phyloP scores from a whole-genome alignment of 2,888 invertebrate species.

The Caenorhabditis doughertyi region DNA sequence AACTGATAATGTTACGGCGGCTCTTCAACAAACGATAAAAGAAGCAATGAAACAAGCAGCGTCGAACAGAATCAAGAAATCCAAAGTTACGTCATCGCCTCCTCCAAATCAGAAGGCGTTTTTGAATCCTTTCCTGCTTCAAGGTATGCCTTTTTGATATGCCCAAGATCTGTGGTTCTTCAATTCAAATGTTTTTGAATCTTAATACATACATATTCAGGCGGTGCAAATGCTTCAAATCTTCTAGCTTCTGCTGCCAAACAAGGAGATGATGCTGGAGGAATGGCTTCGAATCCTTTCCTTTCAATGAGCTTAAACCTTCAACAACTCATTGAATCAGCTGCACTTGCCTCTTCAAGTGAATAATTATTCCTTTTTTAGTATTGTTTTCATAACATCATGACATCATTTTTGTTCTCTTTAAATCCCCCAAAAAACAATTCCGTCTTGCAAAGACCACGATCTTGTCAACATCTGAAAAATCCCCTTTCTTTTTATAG shows the following conservation, averaged over 20 bases:
- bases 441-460: conserved; percentile 60
- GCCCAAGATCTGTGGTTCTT: no score
- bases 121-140: conserved; percentile 70
- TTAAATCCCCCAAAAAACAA: conserved; percentile 5
- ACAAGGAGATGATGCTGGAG: conserved; percentile 65
- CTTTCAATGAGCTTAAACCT: conserved; percentile 70
- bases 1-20: conserved; percentile 49
- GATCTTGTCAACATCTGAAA: conserved; percentile 57
- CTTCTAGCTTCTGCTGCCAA: conserved; percentile 64
- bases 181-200: not conserved
- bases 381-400: conserved; percentile 11
- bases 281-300: conserved; percentile 55
- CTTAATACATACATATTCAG: conserved; percentile 29
- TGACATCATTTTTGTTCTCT: conserved; percentile 20
- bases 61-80: conserved; percentile 69
- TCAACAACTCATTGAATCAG: conserved; percentile 74
- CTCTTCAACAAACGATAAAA: conserved; percentile 76
- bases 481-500: conserved; percentile 28
- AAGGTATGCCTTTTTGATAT: conserved; percentile 55
- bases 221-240: conserved; percentile 68
- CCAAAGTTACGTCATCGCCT: conserved; percentile 28
- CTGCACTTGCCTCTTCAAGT: conserved; percentile 56
- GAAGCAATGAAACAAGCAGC: conserved; percentile 78
- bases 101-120: conserved; percentile 44
- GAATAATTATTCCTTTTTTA: conserved; percentile 24